These are phyloP conservation scores for Acronicta psi DNA, from an alignment of 2,888 invertebrate species.

Conservation along the genomic window DNA sequence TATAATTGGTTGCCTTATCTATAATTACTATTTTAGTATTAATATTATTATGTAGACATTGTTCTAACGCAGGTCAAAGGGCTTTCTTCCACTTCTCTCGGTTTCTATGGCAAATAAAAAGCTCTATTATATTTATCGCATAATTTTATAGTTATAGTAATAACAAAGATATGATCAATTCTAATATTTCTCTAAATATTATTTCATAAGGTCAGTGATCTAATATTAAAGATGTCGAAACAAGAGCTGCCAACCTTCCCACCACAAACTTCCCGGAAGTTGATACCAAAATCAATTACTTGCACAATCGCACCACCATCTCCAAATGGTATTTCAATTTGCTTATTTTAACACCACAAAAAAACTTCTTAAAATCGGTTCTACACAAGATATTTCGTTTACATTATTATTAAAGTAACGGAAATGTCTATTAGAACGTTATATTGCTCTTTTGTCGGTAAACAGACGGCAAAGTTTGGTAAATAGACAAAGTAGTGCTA, in stretches of 20 bases:
- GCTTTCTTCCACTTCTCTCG: too few relatives aligned
- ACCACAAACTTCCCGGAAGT: slow-evolving; percentile 44
- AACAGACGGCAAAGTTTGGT: slow-evolving; percentile 32
- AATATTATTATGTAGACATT: too few relatives aligned
- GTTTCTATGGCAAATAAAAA: too few relatives aligned
- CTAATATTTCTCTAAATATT: neutral
- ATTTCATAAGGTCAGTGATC: neutral
- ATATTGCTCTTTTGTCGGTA: slow-evolving; percentile 50
- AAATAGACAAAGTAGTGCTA: slow-evolving; percentile 35
- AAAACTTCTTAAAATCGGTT: slow-evolving; percentile 33
- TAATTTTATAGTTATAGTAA: too few relatives aligned
- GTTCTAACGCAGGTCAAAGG: too few relatives aligned
- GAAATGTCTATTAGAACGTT: slow-evolving; percentile 52
- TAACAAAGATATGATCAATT: too few relatives aligned
- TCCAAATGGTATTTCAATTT: slow-evolving; percentile 42
- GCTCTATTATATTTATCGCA: too few relatives aligned
- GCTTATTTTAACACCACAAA: slow-evolving; percentile 43
- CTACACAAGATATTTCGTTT: slow-evolving; percentile 43
- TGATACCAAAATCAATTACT: slow-evolving; percentile 38
- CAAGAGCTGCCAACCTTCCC: slow-evolving; percentile 4
- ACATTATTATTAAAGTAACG: slow-evolving; percentile 54
- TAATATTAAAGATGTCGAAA: slow-evolving; percentile 10
- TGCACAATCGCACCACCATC: slow-evolving; percentile 20
- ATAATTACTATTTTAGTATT: too few relatives aligned
- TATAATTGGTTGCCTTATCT: too few relatives aligned